These are phyloP conservation scores for Sialis fuliginosa DNA, from an alignment of 2,888 invertebrate species.

Conservation along the genomic window DNA sequence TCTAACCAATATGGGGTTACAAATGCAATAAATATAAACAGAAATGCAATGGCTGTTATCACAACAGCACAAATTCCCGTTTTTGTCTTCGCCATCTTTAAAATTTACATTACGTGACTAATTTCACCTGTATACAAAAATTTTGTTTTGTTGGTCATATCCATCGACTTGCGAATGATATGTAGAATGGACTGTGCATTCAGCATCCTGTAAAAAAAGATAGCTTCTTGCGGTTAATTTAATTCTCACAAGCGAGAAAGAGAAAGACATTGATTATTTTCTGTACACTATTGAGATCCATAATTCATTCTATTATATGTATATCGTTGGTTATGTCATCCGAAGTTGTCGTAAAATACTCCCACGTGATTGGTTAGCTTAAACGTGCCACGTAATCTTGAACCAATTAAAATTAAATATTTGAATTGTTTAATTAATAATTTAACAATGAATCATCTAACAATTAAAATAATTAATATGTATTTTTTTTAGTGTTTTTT, in stretches of 20 bases:
- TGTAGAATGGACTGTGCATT: neutral
- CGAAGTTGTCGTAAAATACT: too few relatives aligned
- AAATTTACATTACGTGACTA: neutral
- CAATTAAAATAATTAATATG: too few relatives aligned
- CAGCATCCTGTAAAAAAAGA: neutral
- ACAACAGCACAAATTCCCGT: slow-evolving; percentile 46
- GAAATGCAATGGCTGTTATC: slow-evolving; percentile 44
- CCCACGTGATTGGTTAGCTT: too few relatives aligned
- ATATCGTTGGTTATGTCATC: too few relatives aligned
- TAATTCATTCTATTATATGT: too few relatives aligned
- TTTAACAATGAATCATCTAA: too few relatives aligned
- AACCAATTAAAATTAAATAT: too few relatives aligned
- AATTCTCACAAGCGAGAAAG: too few relatives aligned
- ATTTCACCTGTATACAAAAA: neutral
- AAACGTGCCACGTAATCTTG: too few relatives aligned
- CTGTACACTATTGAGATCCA: too few relatives aligned
- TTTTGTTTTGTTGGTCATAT: neutral
- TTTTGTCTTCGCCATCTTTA: slow-evolving; percentile 41
- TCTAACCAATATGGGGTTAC: slow-evolving; percentile 79
- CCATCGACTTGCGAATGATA: neutral
- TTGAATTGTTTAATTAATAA: too few relatives aligned
- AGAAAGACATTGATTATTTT: too few relatives aligned
- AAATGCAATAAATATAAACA: slow-evolving; percentile 64
- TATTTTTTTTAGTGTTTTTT: slow-evolving; percentile 58
- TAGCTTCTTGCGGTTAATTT: neutral